Evolutionary conservation across 2,113 vertebrate species (phyloP), one percentile per base, ranked within the genome.

Genomic region (Lipotes vexillifer): DNA sequence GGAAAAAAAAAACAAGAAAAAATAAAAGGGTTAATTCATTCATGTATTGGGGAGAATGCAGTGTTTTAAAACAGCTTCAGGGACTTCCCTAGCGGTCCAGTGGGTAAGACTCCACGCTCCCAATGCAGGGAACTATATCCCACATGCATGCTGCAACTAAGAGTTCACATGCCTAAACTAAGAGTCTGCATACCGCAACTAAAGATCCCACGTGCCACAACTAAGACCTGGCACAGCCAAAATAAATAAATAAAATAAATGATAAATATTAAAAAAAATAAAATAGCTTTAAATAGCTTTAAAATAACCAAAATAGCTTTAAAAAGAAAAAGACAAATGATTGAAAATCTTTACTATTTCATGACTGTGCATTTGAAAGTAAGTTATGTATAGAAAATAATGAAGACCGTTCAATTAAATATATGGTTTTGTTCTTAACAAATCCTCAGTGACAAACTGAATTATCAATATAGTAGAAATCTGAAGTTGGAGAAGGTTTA

Each of bases 351-450:
- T 84, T 21, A 85, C 25, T 57, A 90, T 84, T 88, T 94, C 68
- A 81, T 57, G 27, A 85, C 9, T 94, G 46, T 90, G 44, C 9
- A 93, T 78, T 61, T 88, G 68, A 95, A 95, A 97, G 65, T 74
- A 71, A 93, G 63, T 74, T 69, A 90, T 88, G 90, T 86, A 90
- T 21, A 96, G 55, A 95, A 92, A 96, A 94, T 86, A 80, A 92
- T 90, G 72, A 0, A 84, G 55, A 71, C 14, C 5, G 38, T 20
- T 59, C 66, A 96, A 87, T 66, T 83, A 93, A 87, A 75, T 44
- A 36, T n/a, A 94, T 21, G 52, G 25, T 78, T 57, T 2, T 87
- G 4, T 88, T 31, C 5, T 80, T 63, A 94, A 90, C 91, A 69
- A 8, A 88, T 52, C 94, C 97, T 96, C 72, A 66, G 41, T 13